These are phyloP conservation scores for Ypsolopha sequella DNA, from an alignment of 2,888 invertebrate species.

Conservation along the genomic window DNA sequence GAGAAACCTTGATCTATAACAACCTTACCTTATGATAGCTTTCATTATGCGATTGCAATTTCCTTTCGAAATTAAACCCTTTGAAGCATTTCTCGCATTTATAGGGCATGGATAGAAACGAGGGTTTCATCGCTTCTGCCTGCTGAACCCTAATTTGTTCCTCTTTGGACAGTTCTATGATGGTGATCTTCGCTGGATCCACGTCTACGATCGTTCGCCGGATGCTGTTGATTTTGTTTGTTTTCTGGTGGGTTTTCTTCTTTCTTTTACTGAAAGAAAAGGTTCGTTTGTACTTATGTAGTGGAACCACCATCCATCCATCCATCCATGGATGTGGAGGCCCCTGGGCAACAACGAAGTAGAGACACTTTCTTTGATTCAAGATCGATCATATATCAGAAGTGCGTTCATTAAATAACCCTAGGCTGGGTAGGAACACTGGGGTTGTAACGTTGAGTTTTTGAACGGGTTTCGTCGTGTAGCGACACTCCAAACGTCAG, in stretches of 20 bases:
- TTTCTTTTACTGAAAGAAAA: not conserved
- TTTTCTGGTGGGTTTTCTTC: not conserved
- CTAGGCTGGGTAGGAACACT: no score
- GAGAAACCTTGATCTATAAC: no score
- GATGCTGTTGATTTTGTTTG: not conserved
- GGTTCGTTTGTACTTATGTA: no score
- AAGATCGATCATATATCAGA: no score
- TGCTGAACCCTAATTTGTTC: slow-evolving; percentile 3
- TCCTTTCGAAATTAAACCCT: slow-evolving; percentile 8
- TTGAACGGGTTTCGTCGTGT: no score
- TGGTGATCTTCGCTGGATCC: slow-evolving; percentile 5
- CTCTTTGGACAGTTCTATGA: slow-evolving; percentile 1
- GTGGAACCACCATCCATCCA: no score
- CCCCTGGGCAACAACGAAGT: no score
- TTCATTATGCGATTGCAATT: slow-evolving; percentile 2
- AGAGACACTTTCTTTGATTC: no score
- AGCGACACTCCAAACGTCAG: no score
- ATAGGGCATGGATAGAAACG: slow-evolving; percentile 1
- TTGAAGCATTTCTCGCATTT: slow-evolving; percentile 7
- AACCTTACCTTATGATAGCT: slow-evolving; percentile 7
- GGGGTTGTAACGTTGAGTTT: no score
- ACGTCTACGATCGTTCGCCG: slow-evolving; percentile 1
- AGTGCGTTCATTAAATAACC: no score
- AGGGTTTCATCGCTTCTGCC: not conserved
- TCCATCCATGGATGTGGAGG: no score